Evolutionary conservation across 2,888 invertebrate species (phyloP), one percentile per base, ranked within the genome.

Genomic region (Xanthia icteritia): DNA sequence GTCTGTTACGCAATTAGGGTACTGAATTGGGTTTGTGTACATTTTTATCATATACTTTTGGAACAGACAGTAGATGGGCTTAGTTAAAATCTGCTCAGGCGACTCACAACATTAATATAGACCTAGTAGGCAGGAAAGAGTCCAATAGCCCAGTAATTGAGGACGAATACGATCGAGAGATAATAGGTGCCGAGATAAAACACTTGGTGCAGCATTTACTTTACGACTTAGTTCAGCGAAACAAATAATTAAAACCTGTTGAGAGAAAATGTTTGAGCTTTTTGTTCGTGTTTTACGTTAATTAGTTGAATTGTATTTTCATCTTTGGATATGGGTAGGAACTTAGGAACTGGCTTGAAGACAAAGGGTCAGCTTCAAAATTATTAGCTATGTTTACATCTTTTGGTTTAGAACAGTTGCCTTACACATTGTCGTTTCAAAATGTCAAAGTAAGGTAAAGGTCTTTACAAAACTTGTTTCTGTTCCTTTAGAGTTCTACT

Each of bases 111-210:
- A 73, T 54, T 20, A 51, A 60, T n/a, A 65, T n/a, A 65, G 13
- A 39, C 13, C 17, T 39, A 31, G 5, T 64, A 31, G n/a, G 23
- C 27, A 20, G 42, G 31, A 64, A 68, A 75, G 58, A 20, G 71
- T 73, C 39, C 66, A 78, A 56, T 81, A 75, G 45, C 45, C 42
- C 68, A 74, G 74, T 75, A 75, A 80, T 71, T 81, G 69, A 79
- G 77, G 79, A 69, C 77, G 76, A 72, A 71, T 75, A 76, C 68
- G 65, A 86, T 84, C 60, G 58, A n/a, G 15, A 73, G 76, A 86
- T 82, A 84, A 79, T 72, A 76, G 71, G 36, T 61, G 56, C 64
- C 36, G 13, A 73, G 74, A 74, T 73, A 78, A 66, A 81, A 23
- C 65, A 61, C 76, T 84, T 71, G 31, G 31, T 64, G 61, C 56